Base-by-base conservation (phyloP, 37 sponge, comb jelly and placozoan species). In the Agelas oroides region DNA sequence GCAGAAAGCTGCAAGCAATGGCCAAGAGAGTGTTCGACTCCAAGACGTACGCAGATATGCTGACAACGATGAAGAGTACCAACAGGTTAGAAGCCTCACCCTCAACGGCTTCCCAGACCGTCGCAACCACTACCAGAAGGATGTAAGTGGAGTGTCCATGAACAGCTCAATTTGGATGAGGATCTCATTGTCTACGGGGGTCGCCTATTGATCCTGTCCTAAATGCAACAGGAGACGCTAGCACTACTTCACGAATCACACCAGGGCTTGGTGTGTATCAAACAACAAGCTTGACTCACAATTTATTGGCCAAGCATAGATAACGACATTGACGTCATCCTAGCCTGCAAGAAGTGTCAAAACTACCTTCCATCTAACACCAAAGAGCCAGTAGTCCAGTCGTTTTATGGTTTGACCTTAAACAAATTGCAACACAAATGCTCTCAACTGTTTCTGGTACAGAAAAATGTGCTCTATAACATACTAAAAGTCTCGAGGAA, bases 181-280 rank as follows among this genome's bases (percentile, higher is more conserved):
- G 73, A 61, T 53, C 83, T 82, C 2, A 59, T 82, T 35, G 64
- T 82, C 34, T 82, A 61, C 24, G 61, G 83, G 3, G 71, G 83
- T 28, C 83, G 73, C 25, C 52, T 82, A 1, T 27, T 82, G 5
- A 59, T 82, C 40, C 83, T 73, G 11, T 28, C 65, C 73, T 57
- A 5, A 11, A 13, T 81, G 5, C 81, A 38, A 25, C 56, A 35
- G 11, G 32, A 34, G 31, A 66, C 20, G 33, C 64, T 77, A 28
- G 6, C 8, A 16, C 78, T 16, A 61, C 64, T 61, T 5, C 78
- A 61, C 32, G n/a, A n/a, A n/a, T n/a, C n/a, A n/a, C n/a, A n/a
- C n/a, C n/a, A n/a, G n/a, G n/a, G n/a, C n/a, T n/a, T n/a, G n/a
- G n/a, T n/a, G n/a, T n/a, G n/a, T n/a, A n/a, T n/a, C n/a, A n/a